Base-by-base conservation (phyloP, 1,140 invertebrate species). In the Colletes latitarsis region DNA sequence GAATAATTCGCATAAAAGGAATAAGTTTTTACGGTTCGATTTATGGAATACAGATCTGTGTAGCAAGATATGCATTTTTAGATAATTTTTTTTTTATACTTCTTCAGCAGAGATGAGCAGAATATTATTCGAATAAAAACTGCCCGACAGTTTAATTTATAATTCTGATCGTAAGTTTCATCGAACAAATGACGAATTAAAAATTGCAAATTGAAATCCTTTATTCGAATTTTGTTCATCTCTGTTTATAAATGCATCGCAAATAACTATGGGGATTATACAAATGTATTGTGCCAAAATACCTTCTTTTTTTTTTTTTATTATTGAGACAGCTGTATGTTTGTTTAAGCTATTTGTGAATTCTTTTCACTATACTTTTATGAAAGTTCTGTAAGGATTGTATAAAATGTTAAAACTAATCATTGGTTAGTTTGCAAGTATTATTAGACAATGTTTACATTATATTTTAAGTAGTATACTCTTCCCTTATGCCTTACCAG, bases 251-350 rank as follows among this genome's bases (percentile, higher is more conserved):
- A 30, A 30, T 77, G 46, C 82, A 58, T 81, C 72, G 68, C 57
- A 71, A 80, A 83, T 68, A 58, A 19, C 83, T 49, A 58, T 67
- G 46, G 19, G 43, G 15, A 81, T 77, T 63, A 85, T 85, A 68
- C 58, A 49, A 60, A 57, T 78, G 49, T 82, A 68, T 68, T 63
- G 85, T 87, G 85, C 85, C 85, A 87, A 86, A 87, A 78, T 78
- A 72, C 77, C 30, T 30, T 30, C 30, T 30, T 30, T 30, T 30
- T 30, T 30, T 30, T 30, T 30, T 30, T 82, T 72, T 72, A 68
- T 58, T 77, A 77, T 30, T 6, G 2, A 62, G 19, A 78, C 46
- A 43, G 39, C 52, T 62, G 15, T 71, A 62, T 53, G 75, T 78
- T 77, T 76, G 21, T 78, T 82, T 57, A 53, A 78, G 17, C 12